phyloP scores from a whole-genome alignment of 2,797 vertebrate genomes.

The Odontamblyopus lacepedii region DNA sequence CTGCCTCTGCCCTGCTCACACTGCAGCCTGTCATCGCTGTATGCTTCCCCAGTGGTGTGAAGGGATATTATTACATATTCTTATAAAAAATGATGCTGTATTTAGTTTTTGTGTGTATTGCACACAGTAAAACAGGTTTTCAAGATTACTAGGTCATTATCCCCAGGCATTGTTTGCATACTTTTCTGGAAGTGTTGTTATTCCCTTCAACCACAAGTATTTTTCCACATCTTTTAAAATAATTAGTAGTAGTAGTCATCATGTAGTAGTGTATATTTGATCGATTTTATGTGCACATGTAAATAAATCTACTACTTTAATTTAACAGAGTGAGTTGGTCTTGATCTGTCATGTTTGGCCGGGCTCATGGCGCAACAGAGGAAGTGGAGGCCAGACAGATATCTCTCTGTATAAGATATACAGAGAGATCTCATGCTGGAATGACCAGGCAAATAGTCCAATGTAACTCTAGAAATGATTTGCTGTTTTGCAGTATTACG shows the following conservation, averaged over 20 bases:
- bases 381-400: too few species aligned
- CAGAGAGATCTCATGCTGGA: too few species aligned
- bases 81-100: background rate
- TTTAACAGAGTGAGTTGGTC: too few species aligned
- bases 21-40: conserved; percentile 1
- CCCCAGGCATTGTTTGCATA: background rate
- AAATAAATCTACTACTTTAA: background rate
- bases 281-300: background rate
- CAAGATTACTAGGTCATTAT: background rate
- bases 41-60: background rate
- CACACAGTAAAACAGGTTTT: background rate
- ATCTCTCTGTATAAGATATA: too few species aligned
- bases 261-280: background rate
- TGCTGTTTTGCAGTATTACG: too few species aligned
- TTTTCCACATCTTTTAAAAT: background rate
- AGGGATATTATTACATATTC: background rate
- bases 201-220: background rate
- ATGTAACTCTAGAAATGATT: too few species aligned
- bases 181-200: background rate
- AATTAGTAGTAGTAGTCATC: background rate
- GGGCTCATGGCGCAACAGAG: too few species aligned
- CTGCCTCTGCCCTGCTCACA: background rate
- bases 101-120: background rate
- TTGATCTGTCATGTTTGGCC: too few species aligned
- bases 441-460: too few species aligned